These are phyloP conservation scores for Coreius guichenoti DNA, from an alignment of 2,797 vertebrate genomes.

Conservation along the genomic window DNA sequence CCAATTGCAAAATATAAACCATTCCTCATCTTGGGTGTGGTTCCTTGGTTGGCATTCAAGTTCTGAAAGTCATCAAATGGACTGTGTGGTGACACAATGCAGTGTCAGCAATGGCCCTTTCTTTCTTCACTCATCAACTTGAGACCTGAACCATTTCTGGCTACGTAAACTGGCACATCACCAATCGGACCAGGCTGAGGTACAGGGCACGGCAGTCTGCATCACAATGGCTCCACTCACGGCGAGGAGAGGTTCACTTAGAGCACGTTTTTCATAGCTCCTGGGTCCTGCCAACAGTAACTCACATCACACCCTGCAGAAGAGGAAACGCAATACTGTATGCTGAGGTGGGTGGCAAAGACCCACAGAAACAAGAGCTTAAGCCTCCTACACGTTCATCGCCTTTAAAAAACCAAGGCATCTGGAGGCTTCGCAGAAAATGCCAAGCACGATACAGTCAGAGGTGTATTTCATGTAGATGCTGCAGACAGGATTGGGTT, in stretches of 20 bases:
- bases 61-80: background rate
- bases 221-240: slow-evolving; percentile 59
- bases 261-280: slow-evolving; percentile 47
- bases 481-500: slow-evolving; percentile 7
- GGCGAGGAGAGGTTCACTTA: slow-evolving; percentile 56
- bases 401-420: background rate
- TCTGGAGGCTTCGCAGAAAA: slow-evolving; percentile 12
- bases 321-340: slow-evolving; percentile 62
- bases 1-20: slow-evolving; percentile 5
- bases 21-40: background rate
- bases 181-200: slow-evolving; percentile 65
- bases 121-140: slow-evolving; percentile 29
- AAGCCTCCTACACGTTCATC: slow-evolving; percentile 4
- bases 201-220: slow-evolving; percentile 59
- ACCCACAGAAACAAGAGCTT: slow-evolving; percentile 47
- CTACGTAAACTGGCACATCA: slow-evolving; percentile 60
- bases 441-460: background rate
- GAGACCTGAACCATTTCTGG: slow-evolving; percentile 24
- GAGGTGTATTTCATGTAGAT: background rate
- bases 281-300: slow-evolving; percentile 62
- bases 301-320: slow-evolving; percentile 59
- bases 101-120: background rate
- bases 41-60: background rate
- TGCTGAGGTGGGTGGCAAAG: slow-evolving; percentile 57
- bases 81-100: background rate